A percentile compares a stretch with the other conserved stretches of the same genome.
These are phyloP conservation scores for Drosophila aldrichi DNA, from an alignment of 2,888 invertebrate species.

Conservation along the genomic window DNA sequence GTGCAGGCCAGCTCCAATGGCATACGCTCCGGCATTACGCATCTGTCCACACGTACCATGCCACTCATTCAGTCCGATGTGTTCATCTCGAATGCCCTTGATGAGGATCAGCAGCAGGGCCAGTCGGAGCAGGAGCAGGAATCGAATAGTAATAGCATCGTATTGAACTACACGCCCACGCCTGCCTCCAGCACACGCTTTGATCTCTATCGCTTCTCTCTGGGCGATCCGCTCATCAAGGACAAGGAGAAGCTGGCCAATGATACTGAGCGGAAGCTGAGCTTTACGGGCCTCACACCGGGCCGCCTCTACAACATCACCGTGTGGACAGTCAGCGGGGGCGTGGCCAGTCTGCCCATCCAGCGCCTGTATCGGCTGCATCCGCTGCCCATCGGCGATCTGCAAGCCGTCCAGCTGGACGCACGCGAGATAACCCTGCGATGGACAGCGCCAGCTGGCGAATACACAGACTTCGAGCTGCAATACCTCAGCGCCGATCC, in stretches of 20 bases:
- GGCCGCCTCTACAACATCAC: slow-evolving; percentile 96
- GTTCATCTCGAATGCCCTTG: slow-evolving; percentile 91
- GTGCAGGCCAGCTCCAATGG: slow-evolving; percentile 92
- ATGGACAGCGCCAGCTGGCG: slow-evolving; percentile 94
- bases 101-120: slow-evolving; percentile 85
- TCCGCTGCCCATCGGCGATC: slow-evolving; percentile 92
- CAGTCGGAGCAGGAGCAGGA: slow-evolving; percentile 88
- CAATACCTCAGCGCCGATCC: slow-evolving; percentile 92
- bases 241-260: slow-evolving; percentile 91
- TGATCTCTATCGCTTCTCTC: slow-evolving; percentile 93
- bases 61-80: slow-evolving; percentile 96
- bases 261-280: slow-evolving; percentile 90
- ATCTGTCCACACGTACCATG: slow-evolving; percentile 91
- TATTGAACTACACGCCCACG: slow-evolving; percentile 91
- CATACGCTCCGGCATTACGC: slow-evolving; percentile 91
- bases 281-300: slow-evolving; percentile 90
- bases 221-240: slow-evolving; percentile 90
- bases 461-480: slow-evolving; percentile 94
- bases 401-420: slow-evolving; percentile 91
- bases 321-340: slow-evolving; percentile 95
- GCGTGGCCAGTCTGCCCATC: slow-evolving; percentile 93
- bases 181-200: slow-evolving; percentile 92
- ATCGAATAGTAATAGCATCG: slow-evolving; percentile 88
- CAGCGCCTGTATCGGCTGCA: slow-evolving; percentile 93
- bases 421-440: slow-evolving; percentile 91